Evolutionary conservation across 2,113 vertebrate species (phyloP).

Genomic region (Cyphomyrus plagiostoma): DNA sequence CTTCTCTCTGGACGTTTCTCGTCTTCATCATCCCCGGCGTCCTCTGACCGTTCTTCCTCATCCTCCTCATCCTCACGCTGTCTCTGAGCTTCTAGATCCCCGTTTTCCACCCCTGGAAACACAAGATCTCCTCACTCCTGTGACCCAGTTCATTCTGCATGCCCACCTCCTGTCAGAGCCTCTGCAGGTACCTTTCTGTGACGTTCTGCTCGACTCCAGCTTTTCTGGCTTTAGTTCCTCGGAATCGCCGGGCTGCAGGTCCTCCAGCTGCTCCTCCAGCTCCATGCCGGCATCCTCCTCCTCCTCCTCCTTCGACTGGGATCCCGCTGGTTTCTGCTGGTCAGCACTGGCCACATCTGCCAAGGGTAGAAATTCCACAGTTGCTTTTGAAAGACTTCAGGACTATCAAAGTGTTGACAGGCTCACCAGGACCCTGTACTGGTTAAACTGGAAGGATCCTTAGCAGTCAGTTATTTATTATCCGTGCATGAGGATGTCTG

Average conservation of each 20-base stretch:
- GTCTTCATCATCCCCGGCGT: conserved; percentile 33
- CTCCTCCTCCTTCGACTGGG: conserved; percentile 49
- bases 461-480: too few relatives aligned
- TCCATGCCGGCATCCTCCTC: conserved; percentile 69
- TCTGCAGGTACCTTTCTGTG: conserved; percentile 53
- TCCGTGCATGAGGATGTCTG: not conserved
- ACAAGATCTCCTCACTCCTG: not conserved
- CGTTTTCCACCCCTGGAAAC: conserved; percentile 55
- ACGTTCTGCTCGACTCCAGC: conserved; percentile 50
- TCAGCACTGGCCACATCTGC: conserved; percentile 83
- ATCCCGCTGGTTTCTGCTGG: conserved; percentile 67
- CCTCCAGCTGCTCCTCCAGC: conserved; percentile 63
- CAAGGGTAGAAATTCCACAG: not conserved
- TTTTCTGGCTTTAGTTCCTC: conserved; percentile 78
- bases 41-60: conserved; percentile 49
- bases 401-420: not conserved
- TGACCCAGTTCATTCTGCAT: not conserved
- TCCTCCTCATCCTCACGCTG: conserved; percentile 36
- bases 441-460: not conserved
- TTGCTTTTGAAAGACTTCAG: not conserved
- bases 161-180: not conserved
- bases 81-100: conserved; percentile 64
- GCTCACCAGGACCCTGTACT: not conserved
- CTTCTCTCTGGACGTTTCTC: conserved; percentile 62
- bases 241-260: conserved; percentile 57